These are phyloP conservation scores for Microchrysa polita DNA, from an alignment of 2,888 invertebrate genomes.

Conservation along the genomic window DNA sequence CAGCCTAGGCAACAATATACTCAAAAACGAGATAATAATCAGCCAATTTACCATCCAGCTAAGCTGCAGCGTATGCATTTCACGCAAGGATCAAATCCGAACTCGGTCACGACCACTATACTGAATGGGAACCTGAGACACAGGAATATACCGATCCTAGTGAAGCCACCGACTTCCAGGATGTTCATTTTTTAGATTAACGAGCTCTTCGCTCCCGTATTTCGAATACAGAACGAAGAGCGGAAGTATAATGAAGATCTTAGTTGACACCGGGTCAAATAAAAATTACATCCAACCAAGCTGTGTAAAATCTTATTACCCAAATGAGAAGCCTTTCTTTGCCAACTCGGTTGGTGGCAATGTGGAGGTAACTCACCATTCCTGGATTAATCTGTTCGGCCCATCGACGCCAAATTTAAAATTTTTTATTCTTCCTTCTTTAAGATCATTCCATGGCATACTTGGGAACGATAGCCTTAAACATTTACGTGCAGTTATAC, in stretches of 20 bases:
- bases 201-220: conserved; percentile 9
- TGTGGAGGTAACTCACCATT: neutral
- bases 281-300: neutral
- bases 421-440: no score
- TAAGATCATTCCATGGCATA: no score
- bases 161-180: neutral
- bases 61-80: neutral
- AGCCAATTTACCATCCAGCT: neutral
- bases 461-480: no score
- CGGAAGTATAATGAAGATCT: neutral
- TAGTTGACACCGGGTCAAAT: neutral
- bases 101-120: neutral
- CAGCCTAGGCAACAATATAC: no score
- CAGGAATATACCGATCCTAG: neutral
- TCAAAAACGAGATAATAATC: neutral
- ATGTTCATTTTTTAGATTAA: conserved; percentile 15
- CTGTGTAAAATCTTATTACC: neutral
- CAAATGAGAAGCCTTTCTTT: neutral
- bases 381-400: no score
- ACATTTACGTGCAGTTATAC: no score
- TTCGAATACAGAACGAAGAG: conserved; percentile 12
- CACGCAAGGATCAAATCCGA: neutral
- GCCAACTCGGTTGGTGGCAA: neutral
- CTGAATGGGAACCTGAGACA: neutral
- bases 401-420: no score